Base-by-base conservation (phyloP, 2,797 vertebrate genomes). In the Poeciliopsis paucimaculata region DNA sequence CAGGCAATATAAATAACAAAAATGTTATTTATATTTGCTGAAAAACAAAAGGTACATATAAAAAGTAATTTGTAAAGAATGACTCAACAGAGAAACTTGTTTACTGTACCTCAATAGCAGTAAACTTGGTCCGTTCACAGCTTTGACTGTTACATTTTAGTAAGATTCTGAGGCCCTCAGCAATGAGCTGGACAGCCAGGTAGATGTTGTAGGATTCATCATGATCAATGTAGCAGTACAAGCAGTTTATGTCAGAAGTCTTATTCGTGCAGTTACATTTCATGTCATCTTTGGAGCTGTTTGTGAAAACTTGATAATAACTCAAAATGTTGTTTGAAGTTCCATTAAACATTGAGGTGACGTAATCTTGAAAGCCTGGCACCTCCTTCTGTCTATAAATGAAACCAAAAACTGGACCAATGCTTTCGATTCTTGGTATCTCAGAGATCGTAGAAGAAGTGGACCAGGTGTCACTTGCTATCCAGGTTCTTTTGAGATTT, bases 391-490 rank as follows among this genome's bases (percentile, higher is more conserved):
- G 86, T 70, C 84, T 89, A 0, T 72, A 87, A 80, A 64, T 82
- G 45, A 94, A 91, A 53, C 94, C 94, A 2, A 88, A 90, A 55
- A 94, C 86, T 28, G 73, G 73, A 8, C 91, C 92, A 0, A 75
- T 79, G 53, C 4, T 49, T 41, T 85, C 0, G 2, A 93, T 87
- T n/a, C 0, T 76, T 2, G 2, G 0, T 4, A 88, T 9, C 1
- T 3, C 0, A 2, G 13, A 8, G 2, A 94, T 18, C 0, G 0
- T 20, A 20, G 0, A 89, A 16, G 79, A 89, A 9, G 79, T 92
- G 81, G 94, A 91, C 93, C 93, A 94, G 1, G 90, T 0, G 45
- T 94, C 92, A 34, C 90, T 88, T 23, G 92, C 94, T 62, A 94
- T 91, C 93, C 92, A 95, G 2, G 88, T 94, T 79, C 89, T 88